phyloP scores from a whole-genome alignment of 2,888 invertebrate genomes.

The Drosophila paucipuncta region DNA sequence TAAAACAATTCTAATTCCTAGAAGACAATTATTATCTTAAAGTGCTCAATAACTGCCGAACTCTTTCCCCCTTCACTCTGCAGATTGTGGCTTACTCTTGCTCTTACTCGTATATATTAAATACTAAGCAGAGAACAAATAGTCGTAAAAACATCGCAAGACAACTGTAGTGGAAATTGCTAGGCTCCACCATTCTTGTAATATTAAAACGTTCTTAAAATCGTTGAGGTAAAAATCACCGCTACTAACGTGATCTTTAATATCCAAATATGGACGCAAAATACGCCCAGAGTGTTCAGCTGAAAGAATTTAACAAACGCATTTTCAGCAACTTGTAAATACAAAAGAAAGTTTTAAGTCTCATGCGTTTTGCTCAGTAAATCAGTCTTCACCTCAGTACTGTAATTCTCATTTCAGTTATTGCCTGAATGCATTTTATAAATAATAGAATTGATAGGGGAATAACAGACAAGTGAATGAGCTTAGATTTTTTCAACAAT shows the following conservation, averaged over 20 bases:
- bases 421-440: background rate
- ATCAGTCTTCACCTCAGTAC: background rate
- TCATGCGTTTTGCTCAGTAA: background rate
- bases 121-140: background rate
- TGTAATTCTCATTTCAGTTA: background rate
- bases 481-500: too few relatives aligned
- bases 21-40: too few relatives aligned
- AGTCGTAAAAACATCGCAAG: background rate
- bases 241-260: too few relatives aligned
- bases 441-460: too few relatives aligned
- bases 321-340: background rate
- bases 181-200: background rate
- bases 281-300: background rate
- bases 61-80: background rate
- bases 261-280: too few relatives aligned
- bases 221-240: too few relatives aligned
- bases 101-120: background rate
- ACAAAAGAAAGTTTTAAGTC: background rate
- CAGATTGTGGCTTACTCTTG: background rate
- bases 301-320: background rate
- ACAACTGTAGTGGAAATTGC: background rate
- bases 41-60: background rate
- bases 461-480: too few relatives aligned
- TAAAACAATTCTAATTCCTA: background rate
- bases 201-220: too few relatives aligned